Evolutionary conservation across 2,113 vertebrate genomes (phyloP).

Genomic region (Ammodytes dubius): DNA sequence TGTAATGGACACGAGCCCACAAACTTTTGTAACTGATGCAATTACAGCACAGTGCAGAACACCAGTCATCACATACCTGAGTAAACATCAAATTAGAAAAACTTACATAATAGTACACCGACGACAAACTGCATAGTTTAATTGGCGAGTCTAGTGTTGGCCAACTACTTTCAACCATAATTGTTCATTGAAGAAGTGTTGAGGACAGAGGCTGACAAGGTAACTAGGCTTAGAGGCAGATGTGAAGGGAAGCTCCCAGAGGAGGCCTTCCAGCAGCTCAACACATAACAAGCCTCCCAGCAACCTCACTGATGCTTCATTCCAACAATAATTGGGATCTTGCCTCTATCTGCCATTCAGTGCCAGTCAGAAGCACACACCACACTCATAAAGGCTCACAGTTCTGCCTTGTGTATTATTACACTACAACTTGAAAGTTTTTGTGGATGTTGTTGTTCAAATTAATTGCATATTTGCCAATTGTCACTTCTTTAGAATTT

Average conservation of each 20-base stretch:
- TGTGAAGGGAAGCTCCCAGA: conserved; percentile 12
- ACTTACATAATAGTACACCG: not conserved
- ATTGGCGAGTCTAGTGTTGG: not conserved
- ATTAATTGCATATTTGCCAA: not conserved
- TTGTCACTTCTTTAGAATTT: not conserved
- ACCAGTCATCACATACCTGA: not conserved
- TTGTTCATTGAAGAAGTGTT: not conserved
- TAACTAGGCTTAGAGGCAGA: conserved; percentile 21
- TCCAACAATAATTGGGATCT: conserved; percentile 46
- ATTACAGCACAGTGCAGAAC: not conserved
- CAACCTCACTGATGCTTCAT: conserved; percentile 8
- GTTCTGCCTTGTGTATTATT: not conserved
- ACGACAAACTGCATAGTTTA: not conserved
- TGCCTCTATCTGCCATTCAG: conserved; percentile 5
- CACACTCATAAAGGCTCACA: not conserved
- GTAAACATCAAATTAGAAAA: not conserved
- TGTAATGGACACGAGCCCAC: not conserved
- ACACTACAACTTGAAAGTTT: not conserved
- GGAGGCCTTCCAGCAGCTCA: not conserved
- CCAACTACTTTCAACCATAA: not conserved
- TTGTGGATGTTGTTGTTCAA: conserved; percentile 13
- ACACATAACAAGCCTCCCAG: conserved; percentile 46
- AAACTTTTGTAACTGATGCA: conserved; percentile 16
- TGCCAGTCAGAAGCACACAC: conserved; percentile 16
- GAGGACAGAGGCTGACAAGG: conserved; percentile 1